Base-by-base conservation (phyloP, 1,140 invertebrate species). In the Chionoecetes opilio region DNA sequence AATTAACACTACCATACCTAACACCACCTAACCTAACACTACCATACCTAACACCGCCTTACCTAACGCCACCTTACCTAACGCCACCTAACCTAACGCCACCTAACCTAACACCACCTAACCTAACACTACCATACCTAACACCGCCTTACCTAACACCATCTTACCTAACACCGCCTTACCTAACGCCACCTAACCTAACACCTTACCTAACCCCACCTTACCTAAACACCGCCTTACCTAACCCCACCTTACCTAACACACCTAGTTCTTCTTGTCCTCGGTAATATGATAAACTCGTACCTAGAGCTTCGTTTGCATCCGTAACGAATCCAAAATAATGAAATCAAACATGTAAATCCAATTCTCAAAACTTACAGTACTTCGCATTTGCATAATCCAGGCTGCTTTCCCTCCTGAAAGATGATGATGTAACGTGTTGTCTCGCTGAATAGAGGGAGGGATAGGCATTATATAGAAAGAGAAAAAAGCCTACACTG, bases 281-380 rank as follows among this genome's bases (percentile, higher is more conserved):
- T 21, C 84, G 32, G 31, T 86, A 32, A 86, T 38, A 9, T 29
- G 35, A 86, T 86, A 86, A 3, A 86, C 84, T 6, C 84, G 84
- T 31, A 26, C 84, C 82, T 86, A 0, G 32, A 86, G 84, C 84
- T 34, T 34, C 84, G 29, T 86, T 31, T 86, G 84, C 84, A 86
- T 86, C 84, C 84, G 32, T 86, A 86, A 86, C 35, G 84, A 86
- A 38, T 86, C 29, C 84, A 38, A n/a, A 86, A 86, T 86, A 86
- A 86, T 86, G 84, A 86, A 86, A 86, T 86, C 84, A 86, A 38
- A 86, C 84, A 86, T 86, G n/a, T 86, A 86, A 34, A 86, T 86
- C 32, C 32, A 86, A 86, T 86, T 86, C 35, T 86, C 84, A 31
- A 32, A n/a, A 31, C n/a, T 34, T 5, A 26, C 35, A 86, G 35